phyloP scores from a whole-genome alignment of 2,113 vertebrate species.

The Equus przewalskii region DNA sequence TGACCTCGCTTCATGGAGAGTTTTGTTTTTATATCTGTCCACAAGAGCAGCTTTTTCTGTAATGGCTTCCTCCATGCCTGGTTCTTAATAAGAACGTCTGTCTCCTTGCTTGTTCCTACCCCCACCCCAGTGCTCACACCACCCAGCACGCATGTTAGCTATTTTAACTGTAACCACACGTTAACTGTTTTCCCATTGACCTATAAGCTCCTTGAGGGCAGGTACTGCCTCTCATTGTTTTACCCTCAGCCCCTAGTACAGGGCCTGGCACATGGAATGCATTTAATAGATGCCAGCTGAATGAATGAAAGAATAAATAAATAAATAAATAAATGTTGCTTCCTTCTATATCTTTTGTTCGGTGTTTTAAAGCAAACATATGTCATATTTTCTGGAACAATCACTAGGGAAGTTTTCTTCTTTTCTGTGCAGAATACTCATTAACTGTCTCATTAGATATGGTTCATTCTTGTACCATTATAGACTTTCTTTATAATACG shows the following conservation, averaged over 20 bases:
- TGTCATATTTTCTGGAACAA: neutral
- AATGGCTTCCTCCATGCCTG: neutral
- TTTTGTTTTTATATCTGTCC: neutral
- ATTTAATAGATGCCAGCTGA: neutral
- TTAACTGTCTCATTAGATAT: neutral
- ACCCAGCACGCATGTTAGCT: neutral
- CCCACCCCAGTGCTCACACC: too few species aligned
- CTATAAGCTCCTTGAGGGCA: neutral
- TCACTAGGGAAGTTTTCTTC: constrained; percentile 2
- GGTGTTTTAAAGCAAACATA: constrained; percentile 17
- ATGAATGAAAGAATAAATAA: neutral
- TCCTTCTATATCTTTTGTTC: neutral
- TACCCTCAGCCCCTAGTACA: neutral
- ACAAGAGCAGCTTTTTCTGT: neutral
- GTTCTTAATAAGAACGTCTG: neutral
- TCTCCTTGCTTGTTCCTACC: neutral
- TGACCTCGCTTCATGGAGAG: neutral
- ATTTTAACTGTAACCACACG: neutral
- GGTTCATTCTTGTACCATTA: neutral
- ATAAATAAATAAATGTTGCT: neutral
- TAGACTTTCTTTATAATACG: neutral
- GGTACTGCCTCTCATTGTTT: neutral
- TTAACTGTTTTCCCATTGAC: neutral
- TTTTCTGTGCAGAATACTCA: constrained; percentile 38
- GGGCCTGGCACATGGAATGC: neutral